Base-by-base conservation (phyloP, 2,113 vertebrate genomes). In the Laticauda laticaudata region DNA sequence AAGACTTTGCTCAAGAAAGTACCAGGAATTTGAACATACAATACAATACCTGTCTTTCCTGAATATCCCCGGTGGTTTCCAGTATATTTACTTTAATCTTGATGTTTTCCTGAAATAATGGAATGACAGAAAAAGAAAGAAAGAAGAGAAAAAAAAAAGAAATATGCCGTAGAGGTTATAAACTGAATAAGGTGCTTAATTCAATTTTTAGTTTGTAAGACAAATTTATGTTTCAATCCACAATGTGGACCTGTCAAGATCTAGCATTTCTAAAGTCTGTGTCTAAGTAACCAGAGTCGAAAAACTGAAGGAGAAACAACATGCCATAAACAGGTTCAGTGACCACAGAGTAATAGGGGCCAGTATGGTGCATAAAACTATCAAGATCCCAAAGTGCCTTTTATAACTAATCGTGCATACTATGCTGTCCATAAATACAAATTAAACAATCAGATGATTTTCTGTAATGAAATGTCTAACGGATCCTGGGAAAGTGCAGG, bases 11-110 rank as follows among this genome's bases (percentile, higher is more conserved):
- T 54, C 64, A 55, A 48, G 43, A 45, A 90, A 54, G 14, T 54
- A 61, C 2, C 43, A 51, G 75, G 21, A 95, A 91, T 91, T 51
- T 0, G 0, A 90, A 96, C 97, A 93, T 95, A 81, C 34, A 81
- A 43, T 81, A 99, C 99, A 81, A 43, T 81, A 99, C 99, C 98
- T 99, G 98, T 94, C 98, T 95, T 95, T 96, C 97, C 88, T 98
- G 98, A 48, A 97, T 92, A 3, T 98, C 97, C 88, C 98, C 98
- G 8, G 88, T 95, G 59, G 97, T 97, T 90, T 96, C 95, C 94
- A 98, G 34, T 7, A 98, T 97, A 56, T 91, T 98, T 93, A 99
- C 98, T 64, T 98, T 98, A 64, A 99, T 98, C 95, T 98, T 95
- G 92, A 99, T 94, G 24, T 91, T 98, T 95, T 99, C 98, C 99